Percentiles rank a stretch among this genome's conserved stretches.
Evolutionary conservation across 37 sponge, comb jelly and placozoan genomes (phyloP).

Genomic region (Cladorhizidae sp.): DNA sequence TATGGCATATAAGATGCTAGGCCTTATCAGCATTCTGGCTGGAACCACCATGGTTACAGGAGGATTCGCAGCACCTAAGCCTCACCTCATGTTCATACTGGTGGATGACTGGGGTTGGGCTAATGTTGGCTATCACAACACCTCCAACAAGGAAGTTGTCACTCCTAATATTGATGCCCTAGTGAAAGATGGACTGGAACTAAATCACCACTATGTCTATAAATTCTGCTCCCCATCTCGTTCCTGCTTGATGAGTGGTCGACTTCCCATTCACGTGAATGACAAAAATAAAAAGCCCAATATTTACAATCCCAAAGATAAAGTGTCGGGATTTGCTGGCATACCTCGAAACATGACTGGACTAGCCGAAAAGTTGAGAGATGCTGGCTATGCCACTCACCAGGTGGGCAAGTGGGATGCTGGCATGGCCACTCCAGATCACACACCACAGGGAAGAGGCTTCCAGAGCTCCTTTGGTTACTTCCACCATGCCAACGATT

Average conservation of each 20-base stretch:
- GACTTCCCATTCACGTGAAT: constrained; percentile 61
- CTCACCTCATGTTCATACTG: constrained; percentile 12
- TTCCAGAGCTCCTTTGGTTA: constrained; percentile 51
- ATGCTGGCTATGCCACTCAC: constrained; percentile 47
- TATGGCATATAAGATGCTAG: no score
- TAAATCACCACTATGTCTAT: constrained; percentile 46
- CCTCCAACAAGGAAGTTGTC: constrained; percentile 26
- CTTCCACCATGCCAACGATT: constrained; percentile 61
- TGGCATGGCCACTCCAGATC: constrained; percentile 31
- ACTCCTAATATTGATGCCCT: constrained; percentile 50
- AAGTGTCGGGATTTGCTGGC: constrained; percentile 35
- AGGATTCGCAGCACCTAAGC: neutral
- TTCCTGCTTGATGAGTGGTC: constrained; percentile 45
- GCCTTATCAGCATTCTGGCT: no score
- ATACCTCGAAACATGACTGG: constrained; percentile 50
- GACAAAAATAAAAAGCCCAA: constrained; percentile 9
- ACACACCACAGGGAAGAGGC: constrained; percentile 28
- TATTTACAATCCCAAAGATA: constrained; percentile 34
- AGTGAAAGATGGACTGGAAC: constrained; percentile 45
- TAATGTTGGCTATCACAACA: constrained; percentile 47
- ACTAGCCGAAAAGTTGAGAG: constrained; percentile 31
- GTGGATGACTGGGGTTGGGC: constrained; percentile 62
- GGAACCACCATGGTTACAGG: no score
- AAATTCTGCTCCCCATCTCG: constrained; percentile 54
- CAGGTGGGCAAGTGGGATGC: constrained; percentile 66